Percentiles rank a stretch among this genome's conserved stretches.
Conservation (phyloP, 2,888 invertebrate species). For the Aspidiotus rigidus region DNA sequence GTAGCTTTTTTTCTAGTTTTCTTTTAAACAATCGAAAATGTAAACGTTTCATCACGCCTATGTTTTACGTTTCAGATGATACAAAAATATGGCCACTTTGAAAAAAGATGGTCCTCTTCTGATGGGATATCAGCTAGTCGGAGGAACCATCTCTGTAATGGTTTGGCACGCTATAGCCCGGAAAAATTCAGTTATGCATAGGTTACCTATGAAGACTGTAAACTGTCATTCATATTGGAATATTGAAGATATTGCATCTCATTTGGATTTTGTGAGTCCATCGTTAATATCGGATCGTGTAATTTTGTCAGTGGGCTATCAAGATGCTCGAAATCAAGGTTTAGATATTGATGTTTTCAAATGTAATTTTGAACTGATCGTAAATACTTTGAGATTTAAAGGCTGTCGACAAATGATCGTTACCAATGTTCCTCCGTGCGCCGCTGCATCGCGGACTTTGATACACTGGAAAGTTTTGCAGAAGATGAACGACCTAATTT, state of each 20-base stretch:
- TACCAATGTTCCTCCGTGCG: conserved; percentile 4
- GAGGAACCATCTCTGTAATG: neutral
- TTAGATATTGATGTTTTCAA: neutral
- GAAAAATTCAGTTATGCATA: neutral
- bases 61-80: no score
- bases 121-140: neutral
- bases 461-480: neutral
- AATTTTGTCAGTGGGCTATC: neutral
- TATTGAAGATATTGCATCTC: neutral
- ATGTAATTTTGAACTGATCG: neutral
- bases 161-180: neutral
- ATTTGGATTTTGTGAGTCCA: neutral
- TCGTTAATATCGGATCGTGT: neutral
- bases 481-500: neutral
- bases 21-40: no score
- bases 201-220: neutral
- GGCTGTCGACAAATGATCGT: neutral
- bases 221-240: neutral
- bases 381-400: neutral
- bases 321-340: neutral
- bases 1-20: no score
- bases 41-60: no score
- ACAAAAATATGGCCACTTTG: no score
- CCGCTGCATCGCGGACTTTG: neutral
- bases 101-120: neutral